phyloP scores from a whole-genome alignment of 2,888 invertebrate genomes.

The Odontocerum albicorne region DNA sequence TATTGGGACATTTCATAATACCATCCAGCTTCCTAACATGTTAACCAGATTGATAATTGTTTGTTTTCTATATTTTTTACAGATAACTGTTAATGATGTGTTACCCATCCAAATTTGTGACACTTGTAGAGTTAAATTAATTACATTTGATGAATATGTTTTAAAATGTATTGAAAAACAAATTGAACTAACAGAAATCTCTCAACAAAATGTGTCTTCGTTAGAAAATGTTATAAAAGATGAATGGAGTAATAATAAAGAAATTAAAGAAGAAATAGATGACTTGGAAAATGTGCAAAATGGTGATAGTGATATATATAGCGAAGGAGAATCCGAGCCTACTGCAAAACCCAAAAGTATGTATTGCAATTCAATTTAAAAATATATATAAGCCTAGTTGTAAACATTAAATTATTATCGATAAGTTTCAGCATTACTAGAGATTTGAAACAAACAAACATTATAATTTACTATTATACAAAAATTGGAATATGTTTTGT shows the following conservation, averaged over 20 bases:
- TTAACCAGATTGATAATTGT: background rate
- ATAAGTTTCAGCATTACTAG: too few species aligned
- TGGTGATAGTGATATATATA: conserved; percentile 5
- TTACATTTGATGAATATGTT: conserved; percentile 20
- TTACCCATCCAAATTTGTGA: conserved; percentile 17
- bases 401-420: too few species aligned
- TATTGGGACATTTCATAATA: too few species aligned
- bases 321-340: conserved; percentile 7
- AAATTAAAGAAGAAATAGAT: conserved; percentile 2
- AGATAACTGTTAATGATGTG: conserved; percentile 9
- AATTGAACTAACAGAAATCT: conserved; percentile 1
- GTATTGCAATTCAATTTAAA: too few species aligned
- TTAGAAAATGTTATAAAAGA: background rate
- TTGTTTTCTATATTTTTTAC: background rate
- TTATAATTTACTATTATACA: too few species aligned
- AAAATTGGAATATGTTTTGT: too few species aligned
- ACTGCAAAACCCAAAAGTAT: background rate
- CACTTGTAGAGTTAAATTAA: background rate
- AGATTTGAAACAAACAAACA: too few species aligned
- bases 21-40: background rate
- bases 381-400: too few species aligned
- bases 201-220: background rate
- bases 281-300: conserved; percentile 4
- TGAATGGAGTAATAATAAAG: background rate
- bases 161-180: conserved; percentile 12